Percentiles rank a stretch among this genome's conserved stretches.
Conservation (phyloP, 2,888 invertebrate genomes). For the Stramonita haemastoma region DNA sequence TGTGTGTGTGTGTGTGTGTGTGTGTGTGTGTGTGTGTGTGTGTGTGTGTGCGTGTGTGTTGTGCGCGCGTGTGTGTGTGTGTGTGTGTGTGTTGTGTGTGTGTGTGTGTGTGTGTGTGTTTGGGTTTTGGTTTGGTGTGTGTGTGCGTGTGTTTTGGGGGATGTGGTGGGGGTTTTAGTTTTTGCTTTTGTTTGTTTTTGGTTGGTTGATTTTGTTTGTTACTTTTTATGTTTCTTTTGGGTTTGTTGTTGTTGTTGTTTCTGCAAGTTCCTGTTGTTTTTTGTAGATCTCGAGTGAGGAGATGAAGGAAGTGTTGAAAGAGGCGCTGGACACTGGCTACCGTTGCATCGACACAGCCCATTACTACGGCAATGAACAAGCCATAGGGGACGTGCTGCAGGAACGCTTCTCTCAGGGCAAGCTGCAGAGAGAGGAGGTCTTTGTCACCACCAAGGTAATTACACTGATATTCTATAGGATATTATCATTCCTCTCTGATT, state of each 20-base stretch:
- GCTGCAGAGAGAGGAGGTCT: conserved; percentile 32
- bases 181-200: too few species aligned
- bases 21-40: neutral
- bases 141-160: neutral
- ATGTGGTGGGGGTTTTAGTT: neutral
- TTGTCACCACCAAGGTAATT: conserved; percentile 35
- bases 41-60: neutral
- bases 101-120: neutral
- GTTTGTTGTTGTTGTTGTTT: too few species aligned
- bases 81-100: neutral
- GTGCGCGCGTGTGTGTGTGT: neutral
- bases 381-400: conserved; percentile 35
- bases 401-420: conserved; percentile 13
- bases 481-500: too few species aligned
- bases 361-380: conserved; percentile 31
- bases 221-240: too few species aligned
- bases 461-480: too few species aligned
- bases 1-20: neutral
- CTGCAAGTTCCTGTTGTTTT: too few species aligned
- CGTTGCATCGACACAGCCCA: conserved; percentile 40
- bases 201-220: too few species aligned
- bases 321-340: conserved; percentile 33
- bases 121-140: neutral
- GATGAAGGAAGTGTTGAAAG: conserved; percentile 3
- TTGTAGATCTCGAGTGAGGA: neutral